Percentiles rank a stretch among this genome's conserved stretches.
Evolutionary conservation across 2,888 invertebrate species (phyloP).

Genomic region (Acronicta psi): DNA sequence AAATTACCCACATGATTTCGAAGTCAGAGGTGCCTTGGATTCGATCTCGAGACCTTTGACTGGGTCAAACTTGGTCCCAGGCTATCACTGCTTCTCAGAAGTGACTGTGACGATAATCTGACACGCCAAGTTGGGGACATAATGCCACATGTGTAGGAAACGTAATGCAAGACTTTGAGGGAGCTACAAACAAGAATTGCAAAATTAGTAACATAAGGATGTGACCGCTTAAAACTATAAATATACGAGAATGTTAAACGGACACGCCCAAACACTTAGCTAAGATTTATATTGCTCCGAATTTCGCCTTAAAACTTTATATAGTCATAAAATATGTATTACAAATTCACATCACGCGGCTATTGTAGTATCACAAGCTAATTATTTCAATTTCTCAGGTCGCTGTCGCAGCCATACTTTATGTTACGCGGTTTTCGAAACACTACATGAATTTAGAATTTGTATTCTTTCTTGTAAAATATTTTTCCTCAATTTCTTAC

Average conservation of each 20-base stretch:
- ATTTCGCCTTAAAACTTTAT: conserved; percentile 42
- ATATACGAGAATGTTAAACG: conserved; percentile 32
- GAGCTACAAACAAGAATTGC: no score
- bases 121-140: no score
- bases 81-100: no score
- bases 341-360: conserved; percentile 62
- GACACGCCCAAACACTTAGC: conserved; percentile 54
- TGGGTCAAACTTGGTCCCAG: no score
- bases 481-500: conserved; percentile 23
- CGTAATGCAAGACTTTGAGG: no score
- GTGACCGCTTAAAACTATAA: conserved; percentile 16
- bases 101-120: no score
- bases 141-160: no score
- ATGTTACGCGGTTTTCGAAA: conserved; percentile 72
- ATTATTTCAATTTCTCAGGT: conserved; percentile 84
- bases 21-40: no score
- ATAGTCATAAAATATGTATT: conserved; percentile 43
- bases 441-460: conserved; percentile 76
- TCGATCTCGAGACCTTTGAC: no score
- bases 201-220: background rate
- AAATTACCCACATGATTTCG: no score
- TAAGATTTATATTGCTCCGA: conserved; percentile 37
- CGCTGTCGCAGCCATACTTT: conserved; percentile 74
- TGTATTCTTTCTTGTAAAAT: conserved; percentile 13
- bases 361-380: conserved; percentile 75